phyloP scores from a whole-genome alignment of 2,113 vertebrate species.

The Macroglossus sobrinus region DNA sequence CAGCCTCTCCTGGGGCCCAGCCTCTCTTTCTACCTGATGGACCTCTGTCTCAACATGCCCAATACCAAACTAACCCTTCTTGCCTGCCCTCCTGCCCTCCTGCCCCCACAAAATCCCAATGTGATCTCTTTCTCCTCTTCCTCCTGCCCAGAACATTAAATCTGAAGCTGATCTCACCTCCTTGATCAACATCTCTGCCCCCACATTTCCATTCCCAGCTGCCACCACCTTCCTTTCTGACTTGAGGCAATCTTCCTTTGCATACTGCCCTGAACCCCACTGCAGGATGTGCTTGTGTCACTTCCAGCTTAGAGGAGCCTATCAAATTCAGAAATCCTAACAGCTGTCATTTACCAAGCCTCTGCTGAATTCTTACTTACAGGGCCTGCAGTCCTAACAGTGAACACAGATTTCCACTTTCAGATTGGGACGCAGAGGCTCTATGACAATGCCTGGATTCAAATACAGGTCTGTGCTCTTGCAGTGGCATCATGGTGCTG shows the following conservation, averaged over 20 bases:
- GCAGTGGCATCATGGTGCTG: accelerated
- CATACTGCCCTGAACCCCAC: neutral
- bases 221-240: neutral
- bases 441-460: neutral
- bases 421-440: neutral
- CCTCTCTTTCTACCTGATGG: neutral
- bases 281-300: neutral
- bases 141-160: neutral
- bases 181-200: accelerated
- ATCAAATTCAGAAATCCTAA: neutral
- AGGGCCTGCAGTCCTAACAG: neutral
- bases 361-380: neutral
- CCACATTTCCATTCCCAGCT: neutral
- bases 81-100: neutral
- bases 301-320: neutral
- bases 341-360: neutral
- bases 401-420: neutral
- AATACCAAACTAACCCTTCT: neutral
- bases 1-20: neutral
- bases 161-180: neutral
- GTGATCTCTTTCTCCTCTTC: neutral
- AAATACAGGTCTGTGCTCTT: neutral
- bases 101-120: neutral
- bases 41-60: too few relatives aligned
- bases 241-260: neutral